Conservation (phyloP, 2,888 invertebrate species). For the Drosophila mimetica region DNA sequence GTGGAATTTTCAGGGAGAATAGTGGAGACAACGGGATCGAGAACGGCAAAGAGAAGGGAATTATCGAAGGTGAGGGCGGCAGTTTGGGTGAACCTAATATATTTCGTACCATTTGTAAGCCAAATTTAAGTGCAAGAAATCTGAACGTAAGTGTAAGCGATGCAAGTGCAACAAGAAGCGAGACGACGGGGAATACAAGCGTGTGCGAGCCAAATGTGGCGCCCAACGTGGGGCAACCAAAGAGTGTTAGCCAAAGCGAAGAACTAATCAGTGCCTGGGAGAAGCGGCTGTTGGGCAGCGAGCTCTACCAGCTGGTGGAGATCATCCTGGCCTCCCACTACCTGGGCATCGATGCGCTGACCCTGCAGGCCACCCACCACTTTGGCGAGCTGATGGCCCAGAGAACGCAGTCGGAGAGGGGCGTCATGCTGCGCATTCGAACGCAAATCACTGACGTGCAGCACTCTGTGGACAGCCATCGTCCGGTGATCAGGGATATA, state of each 20-base stretch:
- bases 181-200: too few species aligned
- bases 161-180: not conserved
- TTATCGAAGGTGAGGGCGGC: not conserved
- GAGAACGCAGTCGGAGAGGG: not conserved
- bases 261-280: conserved; percentile 1
- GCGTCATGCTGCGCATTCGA: not conserved
- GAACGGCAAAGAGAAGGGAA: not conserved
- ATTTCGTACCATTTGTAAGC: not conserved
- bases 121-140: not conserved
- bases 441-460: not conserved
- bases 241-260: too few species aligned
- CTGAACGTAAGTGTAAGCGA: not conserved
- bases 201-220: too few species aligned
- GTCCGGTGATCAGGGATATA: not conserved
- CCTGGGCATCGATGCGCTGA: not conserved
- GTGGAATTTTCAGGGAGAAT: not conserved
- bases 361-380: not conserved
- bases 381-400: not conserved
- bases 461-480: not conserved
- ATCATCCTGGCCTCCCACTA: conserved; percentile 1
- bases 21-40: not conserved
- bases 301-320: conserved; percentile 3
- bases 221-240: too few species aligned
- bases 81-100: not conserved
- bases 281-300: not conserved